A percentile compares a stretch with the other conserved stretches of the same genome.
Conservation (phyloP, 2,113 vertebrate species). For the Vulpes lagopus region DNA sequence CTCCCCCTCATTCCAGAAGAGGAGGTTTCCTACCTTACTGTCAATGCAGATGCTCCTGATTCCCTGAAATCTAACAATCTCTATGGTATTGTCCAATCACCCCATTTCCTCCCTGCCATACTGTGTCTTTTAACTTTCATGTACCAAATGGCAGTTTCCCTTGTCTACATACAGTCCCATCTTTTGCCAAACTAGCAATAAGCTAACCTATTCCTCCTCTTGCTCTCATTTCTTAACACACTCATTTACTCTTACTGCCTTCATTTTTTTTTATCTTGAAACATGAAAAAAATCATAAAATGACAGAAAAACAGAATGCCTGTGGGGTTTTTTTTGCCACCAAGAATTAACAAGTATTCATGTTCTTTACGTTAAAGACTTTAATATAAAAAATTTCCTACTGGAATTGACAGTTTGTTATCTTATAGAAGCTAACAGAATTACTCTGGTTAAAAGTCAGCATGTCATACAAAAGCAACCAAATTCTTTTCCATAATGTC, state of each 20-base stretch:
- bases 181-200: background rate
- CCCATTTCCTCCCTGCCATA: background rate
- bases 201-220: background rate
- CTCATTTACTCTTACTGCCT: background rate
- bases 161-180: background rate
- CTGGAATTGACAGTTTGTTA: background rate
- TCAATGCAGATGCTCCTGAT: background rate
- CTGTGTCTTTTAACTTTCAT: conserved; percentile 34
- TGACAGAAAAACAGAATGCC: background rate
- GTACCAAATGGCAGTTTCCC: background rate
- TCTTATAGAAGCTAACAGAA: background rate
- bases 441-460: background rate
- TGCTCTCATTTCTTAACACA: background rate
- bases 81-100: background rate
- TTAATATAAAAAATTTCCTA: background rate
- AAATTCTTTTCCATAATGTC: background rate
- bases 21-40: background rate
- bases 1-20: background rate
- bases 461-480: background rate
- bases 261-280: background rate
- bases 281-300: background rate
- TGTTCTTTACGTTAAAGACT: background rate
- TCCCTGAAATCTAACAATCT: background rate
- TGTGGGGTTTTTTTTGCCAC: background rate
- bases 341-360: background rate